Base-by-base conservation (phyloP, 2,888 invertebrate species). In the Drosophila niveifrons region DNA sequence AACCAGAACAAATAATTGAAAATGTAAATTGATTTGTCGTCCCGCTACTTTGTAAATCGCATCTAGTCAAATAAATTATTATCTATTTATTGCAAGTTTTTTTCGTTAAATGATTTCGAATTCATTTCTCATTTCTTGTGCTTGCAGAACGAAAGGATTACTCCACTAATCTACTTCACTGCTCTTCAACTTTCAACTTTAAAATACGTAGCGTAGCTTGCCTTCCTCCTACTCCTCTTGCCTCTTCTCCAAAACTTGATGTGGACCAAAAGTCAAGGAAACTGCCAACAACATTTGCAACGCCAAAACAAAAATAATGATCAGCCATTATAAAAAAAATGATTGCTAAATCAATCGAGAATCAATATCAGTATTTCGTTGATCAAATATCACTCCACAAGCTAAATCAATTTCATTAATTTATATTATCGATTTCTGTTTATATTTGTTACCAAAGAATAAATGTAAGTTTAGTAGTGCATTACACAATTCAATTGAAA, bases 381-480 rank as follows among this genome's bases (percentile, higher is more conserved):
- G 34, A 61, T 44, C 44, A 23, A 51, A 10, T 43, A 57, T 36
- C 57, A 23, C 23, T n/a, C n/a, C 23, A 64, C 55, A 55, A 55
- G 13, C 10, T 56, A 34, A 46, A 47, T 56, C 15, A 13, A 34
- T n/a, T 61, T 41, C 44, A 52, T 68, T 64, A 36, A 36, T 64
- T 55, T 78, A 57, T 67, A 73, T 68, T 23, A 23, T 23, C 23
- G 23, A 31, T 65, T 17, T 39, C 43, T 15, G 11, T 44, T 53
- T 61, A 57, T 68, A 73, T 78, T 73, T 64, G 61, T 55, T 73
- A 78, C 78, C 78, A 75, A 75, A 68, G 64, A 78, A 68, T 75
- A 78, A 75, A 75, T 50, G 46, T 68, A 78, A 48, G 50, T 50
- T 77, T 57, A 73, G 63, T 57, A 73, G 63, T 72, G 72, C 76